Evolutionary conservation across 2,113 vertebrate species (phyloP).

Genomic region (Perca fluviatilis): DNA sequence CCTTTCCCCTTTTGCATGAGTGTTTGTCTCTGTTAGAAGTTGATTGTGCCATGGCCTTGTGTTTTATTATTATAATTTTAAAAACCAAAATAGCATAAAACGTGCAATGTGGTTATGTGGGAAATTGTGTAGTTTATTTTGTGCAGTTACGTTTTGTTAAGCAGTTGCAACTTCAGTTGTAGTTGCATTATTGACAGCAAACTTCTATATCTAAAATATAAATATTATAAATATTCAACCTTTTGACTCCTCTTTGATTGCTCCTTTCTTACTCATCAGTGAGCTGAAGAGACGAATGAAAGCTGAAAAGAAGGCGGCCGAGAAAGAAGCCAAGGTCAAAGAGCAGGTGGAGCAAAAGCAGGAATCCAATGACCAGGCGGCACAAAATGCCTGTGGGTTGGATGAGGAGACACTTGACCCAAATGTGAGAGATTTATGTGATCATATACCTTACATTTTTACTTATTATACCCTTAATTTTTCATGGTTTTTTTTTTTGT

Average conservation of each 20-base stretch:
- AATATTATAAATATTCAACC: not conserved
- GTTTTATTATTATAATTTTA: not conserved
- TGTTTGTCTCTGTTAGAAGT: not conserved
- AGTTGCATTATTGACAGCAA: not conserved
- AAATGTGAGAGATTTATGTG: constrained; percentile 86
- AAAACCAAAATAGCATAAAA: not conserved
- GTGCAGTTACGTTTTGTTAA: not conserved
- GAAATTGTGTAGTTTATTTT: not conserved
- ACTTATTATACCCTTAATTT: not conserved
- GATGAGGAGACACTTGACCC: constrained; percentile 96
- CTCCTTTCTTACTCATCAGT: constrained; percentile 77
- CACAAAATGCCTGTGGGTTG: constrained; percentile 66
- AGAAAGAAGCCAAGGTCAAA: constrained; percentile 93
- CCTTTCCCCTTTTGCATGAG: constrained; percentile 14
- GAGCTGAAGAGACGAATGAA: constrained; percentile 96
- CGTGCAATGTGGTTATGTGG: not conserved
- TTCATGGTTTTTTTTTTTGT: not conserved
- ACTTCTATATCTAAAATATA: not conserved
- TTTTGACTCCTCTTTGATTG: not conserved
- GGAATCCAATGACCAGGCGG: constrained; percentile 69
- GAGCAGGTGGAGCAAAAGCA: constrained; percentile 85
- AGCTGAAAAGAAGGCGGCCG: constrained; percentile 93
- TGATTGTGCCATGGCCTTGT: not conserved
- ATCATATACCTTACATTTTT: not conserved
- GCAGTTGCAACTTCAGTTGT: not conserved